Evolutionary conservation across 30 jellyfish, hydroid and myxozoan genomes (phyloP), one percentile per base, ranked within the genome.

Genomic region (Cassiopea xamachana): DNA sequence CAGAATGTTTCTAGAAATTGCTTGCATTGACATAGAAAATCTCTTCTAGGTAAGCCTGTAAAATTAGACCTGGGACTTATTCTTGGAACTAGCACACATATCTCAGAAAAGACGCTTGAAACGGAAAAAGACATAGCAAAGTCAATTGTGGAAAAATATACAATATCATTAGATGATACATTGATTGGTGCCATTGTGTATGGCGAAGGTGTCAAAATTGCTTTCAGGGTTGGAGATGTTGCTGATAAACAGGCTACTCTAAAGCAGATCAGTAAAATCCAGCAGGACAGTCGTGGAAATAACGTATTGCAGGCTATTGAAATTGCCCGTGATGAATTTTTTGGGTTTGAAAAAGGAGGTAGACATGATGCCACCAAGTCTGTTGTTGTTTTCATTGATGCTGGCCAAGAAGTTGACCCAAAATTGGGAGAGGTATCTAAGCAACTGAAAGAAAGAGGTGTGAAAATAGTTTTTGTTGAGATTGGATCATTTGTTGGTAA

Each of bases 151-250:
- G 91, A 75, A 59, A 79, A 97, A 27, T 88, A 83, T 86, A 73
- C 69, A 14, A 83, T 95, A 19, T 82, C 97, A 1, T 7, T 7
- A 6, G 88, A 75, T 27, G 92, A 67, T 16, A 77, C 98, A 17
- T 79, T 78, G 17, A 81, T 73, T 19, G 98, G 98, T 2, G 94
- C 84, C 7, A 73, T 94, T 68, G 43, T 80, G 59, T 90, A 94
- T 80, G 97, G 93, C 4, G 47, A 15, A 16, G 74, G 62, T 43
- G 93, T 97, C 27, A 27, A 45, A 2, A 68, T 89, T 16, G 77
- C 91, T 1, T 82, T 74, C 71, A 89, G 80, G 16, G 49, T 94
- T 43, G 90, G 93, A n/a, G 92, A 79, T n/a, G 94, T 82, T 7
- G 18, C 58, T 17, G 83, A 80, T 46, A 69, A 17, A 3, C 19